phyloP scores from a whole-genome alignment of 2,888 invertebrate species.

The Chelonus formosanus region DNA sequence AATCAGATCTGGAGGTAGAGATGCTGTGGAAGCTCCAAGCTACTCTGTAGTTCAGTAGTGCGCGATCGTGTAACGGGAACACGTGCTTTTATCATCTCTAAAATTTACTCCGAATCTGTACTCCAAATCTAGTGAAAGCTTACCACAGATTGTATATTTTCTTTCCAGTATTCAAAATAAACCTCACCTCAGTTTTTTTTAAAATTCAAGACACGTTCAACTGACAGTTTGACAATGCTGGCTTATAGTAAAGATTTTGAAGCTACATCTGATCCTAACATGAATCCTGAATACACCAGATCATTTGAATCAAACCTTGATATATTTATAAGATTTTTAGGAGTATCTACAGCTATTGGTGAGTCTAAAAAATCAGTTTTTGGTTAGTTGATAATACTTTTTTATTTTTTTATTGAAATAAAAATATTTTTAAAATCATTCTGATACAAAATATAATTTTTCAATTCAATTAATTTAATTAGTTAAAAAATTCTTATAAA shows the following conservation, averaged over 20 bases:
- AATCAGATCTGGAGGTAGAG: no score
- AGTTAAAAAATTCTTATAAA: no score
- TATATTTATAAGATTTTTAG: slow-evolving; percentile 50
- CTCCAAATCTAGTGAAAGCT: background rate
- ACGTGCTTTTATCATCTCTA: slow-evolving; percentile 33
- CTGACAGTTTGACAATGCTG: slow-evolving; percentile 39
- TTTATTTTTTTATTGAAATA: no score
- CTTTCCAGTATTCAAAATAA: background rate
- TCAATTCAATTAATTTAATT: no score
- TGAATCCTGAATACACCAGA: slow-evolving; percentile 47
- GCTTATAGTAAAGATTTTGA: slow-evolving; percentile 48
- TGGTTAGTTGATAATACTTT: no score
- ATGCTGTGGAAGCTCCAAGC: no score
- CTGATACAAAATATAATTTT: no score
- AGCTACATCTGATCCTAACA: slow-evolving; percentile 39
- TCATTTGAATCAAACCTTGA: slow-evolving; percentile 45
- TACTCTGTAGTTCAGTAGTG: slow-evolving; percentile 44
- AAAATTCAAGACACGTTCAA: background rate
- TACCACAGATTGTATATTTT: background rate
- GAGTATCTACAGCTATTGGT: slow-evolving; percentile 53
- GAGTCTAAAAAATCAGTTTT: slow-evolving; percentile 28
- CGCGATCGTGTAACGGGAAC: slow-evolving; percentile 44
- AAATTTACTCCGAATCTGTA: background rate
- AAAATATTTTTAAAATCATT: no score
- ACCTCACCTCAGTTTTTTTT: background rate